These are phyloP conservation scores for Antennarius striatus DNA, from an alignment of 2,113 vertebrate genomes.

Conservation along the genomic window DNA sequence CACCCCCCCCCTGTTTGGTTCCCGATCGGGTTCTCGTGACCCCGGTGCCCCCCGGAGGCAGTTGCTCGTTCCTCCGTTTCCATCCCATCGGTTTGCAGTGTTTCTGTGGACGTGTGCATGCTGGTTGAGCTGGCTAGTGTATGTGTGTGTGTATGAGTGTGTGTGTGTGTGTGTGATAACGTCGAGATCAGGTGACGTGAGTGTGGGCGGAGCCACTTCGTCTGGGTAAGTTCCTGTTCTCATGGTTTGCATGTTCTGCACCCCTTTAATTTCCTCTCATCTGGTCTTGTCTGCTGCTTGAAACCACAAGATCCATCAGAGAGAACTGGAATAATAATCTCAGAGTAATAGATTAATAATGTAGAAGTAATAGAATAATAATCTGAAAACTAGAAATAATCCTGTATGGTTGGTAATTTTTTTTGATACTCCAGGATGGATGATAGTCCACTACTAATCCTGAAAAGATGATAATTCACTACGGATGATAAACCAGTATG, in stretches of 20 bases:
- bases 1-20: conserved; percentile 19
- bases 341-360: neutral
- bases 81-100: conserved; percentile 43
- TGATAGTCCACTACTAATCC: too few species aligned
- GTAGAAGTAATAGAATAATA: too few species aligned
- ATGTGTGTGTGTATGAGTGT: conserved; percentile 20
- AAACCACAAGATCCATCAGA: conserved; percentile 25
- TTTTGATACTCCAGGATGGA: too few species aligned
- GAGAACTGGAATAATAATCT: neutral
- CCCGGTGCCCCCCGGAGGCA: too few species aligned
- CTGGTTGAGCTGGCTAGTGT: conserved; percentile 89
- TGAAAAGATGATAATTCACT: too few species aligned
- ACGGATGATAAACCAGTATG: too few species aligned
- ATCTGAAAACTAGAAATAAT: too few species aligned
- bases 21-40: neutral
- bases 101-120: conserved; percentile 83
- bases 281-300: neutral
- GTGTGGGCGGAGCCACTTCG: conserved; percentile 39
- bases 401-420: too few species aligned
- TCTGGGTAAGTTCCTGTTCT: conserved; percentile 70
- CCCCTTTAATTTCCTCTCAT: conserved; percentile 15
- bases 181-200: conserved; percentile 24
- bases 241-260: conserved; percentile 45
- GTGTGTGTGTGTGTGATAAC: too few species aligned
- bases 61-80: conserved; percentile 39